A percentile compares a stretch with the other conserved stretches of the same genome.
Evolutionary conservation across 2,888 invertebrate species (phyloP).

Genomic region (Sinotaia quadrata): DNA sequence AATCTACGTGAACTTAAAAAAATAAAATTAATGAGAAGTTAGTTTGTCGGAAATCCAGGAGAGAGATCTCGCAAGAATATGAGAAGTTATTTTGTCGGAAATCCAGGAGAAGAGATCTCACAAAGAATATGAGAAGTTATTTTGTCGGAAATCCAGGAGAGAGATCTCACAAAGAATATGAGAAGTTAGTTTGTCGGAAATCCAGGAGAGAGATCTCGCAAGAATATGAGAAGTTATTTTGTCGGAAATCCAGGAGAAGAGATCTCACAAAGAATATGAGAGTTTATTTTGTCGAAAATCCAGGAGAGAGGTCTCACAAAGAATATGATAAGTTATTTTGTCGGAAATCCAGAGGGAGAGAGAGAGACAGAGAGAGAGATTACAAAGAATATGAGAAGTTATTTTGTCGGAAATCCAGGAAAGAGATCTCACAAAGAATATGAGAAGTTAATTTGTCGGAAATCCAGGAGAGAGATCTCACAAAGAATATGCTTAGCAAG

Average conservation of each 20-base stretch:
- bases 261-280: neutral
- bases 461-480: neutral
- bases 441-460: neutral
- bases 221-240: neutral
- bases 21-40: too few species aligned
- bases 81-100: neutral
- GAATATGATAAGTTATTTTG: too few species aligned
- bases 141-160: neutral
- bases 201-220: too few species aligned
- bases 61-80: neutral
- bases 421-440: neutral
- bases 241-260: neutral
- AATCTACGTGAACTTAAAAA: too few species aligned
- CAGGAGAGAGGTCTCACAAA: neutral
- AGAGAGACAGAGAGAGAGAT: too few species aligned
- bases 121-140: neutral
- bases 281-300: neutral
- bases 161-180: too few species aligned
- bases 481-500: too few species aligned
- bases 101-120: neutral
- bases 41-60: too few species aligned
- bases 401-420: neutral
- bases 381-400: neutral
- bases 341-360: too few species aligned
- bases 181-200: too few species aligned